phyloP scores from a whole-genome alignment of 2,797 vertebrate species.

The Cossypha heuglini region DNA sequence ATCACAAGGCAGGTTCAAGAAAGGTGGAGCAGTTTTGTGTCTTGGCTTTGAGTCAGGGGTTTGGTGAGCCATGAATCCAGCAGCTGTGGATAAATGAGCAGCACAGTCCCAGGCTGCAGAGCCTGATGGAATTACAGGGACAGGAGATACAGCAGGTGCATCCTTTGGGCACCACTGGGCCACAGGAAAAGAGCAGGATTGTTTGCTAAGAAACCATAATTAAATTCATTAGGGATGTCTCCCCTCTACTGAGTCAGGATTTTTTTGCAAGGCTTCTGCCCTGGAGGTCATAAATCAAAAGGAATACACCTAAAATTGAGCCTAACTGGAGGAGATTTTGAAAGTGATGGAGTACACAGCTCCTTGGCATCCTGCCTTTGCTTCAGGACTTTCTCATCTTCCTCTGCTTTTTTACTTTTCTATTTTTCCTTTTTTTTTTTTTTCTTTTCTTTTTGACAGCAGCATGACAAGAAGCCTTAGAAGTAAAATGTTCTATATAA shows the following conservation, averaged over 20 bases:
- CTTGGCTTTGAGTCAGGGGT: neutral
- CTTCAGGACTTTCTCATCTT: neutral
- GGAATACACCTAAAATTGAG: neutral
- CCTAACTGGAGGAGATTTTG: neutral
- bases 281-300: neutral
- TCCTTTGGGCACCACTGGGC: neutral
- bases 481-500: neutral
- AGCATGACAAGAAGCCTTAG: neutral
- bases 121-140: rapidly evolving
- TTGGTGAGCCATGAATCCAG: neutral
- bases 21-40: neutral
- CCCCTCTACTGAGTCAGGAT: neutral
- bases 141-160: neutral
- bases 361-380: neutral
- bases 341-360: neutral
- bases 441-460: neutral
- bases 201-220: neutral
- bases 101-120: neutral
- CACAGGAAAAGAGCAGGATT: neutral
- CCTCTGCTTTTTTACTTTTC: neutral
- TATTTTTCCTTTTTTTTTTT: neutral
- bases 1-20: neutral
- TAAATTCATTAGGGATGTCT: neutral
- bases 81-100: neutral
- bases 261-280: neutral